Evolutionary conservation across 2,888 invertebrate species (phyloP), one percentile per base, ranked within the genome.

Genomic region (Melanophora roralis): DNA sequence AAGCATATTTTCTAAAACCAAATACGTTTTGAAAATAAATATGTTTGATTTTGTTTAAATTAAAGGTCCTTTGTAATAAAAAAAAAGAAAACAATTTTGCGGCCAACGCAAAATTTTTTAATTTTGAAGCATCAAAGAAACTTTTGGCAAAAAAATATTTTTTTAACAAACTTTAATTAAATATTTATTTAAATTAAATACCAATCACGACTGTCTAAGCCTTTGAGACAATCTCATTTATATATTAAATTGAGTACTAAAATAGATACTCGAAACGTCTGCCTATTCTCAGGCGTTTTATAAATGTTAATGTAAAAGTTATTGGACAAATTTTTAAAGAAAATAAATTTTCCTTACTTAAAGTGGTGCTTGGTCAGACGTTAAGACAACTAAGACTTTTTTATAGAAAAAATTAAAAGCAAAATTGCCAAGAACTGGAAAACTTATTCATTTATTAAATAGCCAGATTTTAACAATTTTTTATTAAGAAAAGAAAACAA

Each of bases 281-380:
- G 62, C 62, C 14, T 72, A 34, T 12, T 53, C 45, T 53, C 36
- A 45, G 14, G 36, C 0, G 6, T 21, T 12, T 34, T 38, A 53
- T 74, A 79, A 79, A n/a, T n/a, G n/a, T 79, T 71, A 79, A 69
- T 71, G 19, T 65, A 40, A 67, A 67, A 53, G 65, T 47, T 75
- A 65, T 53, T 67, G 51, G 9, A 53, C 51, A 59, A 75, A 53
- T 59, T 59, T 21, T 11, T 19, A 49, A 47, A 47, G 21, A 59
- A 59, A 74, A 14, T 67, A 32, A 36, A 67, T 67, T 67, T 47
- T 43, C 59, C 59, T 34, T 23, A 51, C 67, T 67, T 51, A 38
- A 75, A 75, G 67, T 60, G 67, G 14, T 68, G 34, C 67, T 60
- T 72, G 36, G 23, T 23, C 23, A 55, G 69, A 40, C 59, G 9